Evolutionary conservation across 2,113 vertebrate genomes (phyloP).

Genomic region (Mixornis gularis): DNA sequence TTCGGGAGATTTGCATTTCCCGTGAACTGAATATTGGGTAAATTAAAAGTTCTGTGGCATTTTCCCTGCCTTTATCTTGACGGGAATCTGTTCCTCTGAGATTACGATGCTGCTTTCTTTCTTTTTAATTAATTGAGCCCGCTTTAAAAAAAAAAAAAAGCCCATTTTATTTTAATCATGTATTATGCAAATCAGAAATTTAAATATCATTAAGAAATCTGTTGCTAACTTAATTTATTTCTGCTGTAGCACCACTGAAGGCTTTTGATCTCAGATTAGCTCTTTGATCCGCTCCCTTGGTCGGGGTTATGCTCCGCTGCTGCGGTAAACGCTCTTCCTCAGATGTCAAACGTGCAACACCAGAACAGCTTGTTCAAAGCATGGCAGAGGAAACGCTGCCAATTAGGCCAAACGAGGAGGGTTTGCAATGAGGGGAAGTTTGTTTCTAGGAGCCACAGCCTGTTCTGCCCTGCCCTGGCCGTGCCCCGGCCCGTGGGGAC

Average conservation of each 20-base stretch:
- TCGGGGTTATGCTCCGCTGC: neutral
- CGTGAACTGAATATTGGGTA: neutral
- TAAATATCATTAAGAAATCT: conserved; percentile 57
- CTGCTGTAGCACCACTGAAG: conserved; percentile 16
- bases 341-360: neutral
- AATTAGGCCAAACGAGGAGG: neutral
- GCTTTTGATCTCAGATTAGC: conserved; percentile 58
- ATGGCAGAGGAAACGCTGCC: neutral
- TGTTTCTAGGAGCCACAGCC: neutral
- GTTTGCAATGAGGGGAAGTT: neutral
- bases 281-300: conserved; percentile 51
- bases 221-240: conserved; percentile 50
- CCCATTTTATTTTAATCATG: conserved; percentile 34
- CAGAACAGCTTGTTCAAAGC: conserved; percentile 1
- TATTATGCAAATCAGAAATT: conserved; percentile 60
- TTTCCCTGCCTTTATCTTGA: neutral
- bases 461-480: neutral
- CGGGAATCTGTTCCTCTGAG: neutral
- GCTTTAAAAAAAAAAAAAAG: neutral
- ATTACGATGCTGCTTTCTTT: neutral
- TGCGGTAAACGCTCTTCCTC: neutral
- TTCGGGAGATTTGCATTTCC: neutral
- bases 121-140: conserved; percentile 28
- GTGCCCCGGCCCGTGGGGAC: fast-evolving
- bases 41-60: neutral